phyloP scores from a whole-genome alignment of 2,888 invertebrate genomes.

The Saturnia japonica region DNA sequence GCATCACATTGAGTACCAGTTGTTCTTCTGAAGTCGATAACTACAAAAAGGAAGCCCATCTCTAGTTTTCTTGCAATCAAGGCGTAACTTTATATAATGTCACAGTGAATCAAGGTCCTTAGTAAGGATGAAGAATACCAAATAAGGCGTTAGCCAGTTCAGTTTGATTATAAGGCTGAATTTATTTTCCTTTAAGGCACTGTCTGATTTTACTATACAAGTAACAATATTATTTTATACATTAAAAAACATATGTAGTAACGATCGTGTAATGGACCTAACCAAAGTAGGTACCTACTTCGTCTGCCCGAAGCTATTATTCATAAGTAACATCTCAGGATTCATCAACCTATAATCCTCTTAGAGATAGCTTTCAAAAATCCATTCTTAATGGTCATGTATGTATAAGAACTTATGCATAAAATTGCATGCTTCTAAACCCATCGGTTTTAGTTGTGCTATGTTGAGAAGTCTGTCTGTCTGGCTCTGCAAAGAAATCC shows the following conservation, averaged over 20 bases:
- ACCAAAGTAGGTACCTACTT: too few species aligned
- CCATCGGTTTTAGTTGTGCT: too few species aligned
- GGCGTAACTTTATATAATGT: constrained; percentile 14
- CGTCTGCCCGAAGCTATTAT: too few species aligned
- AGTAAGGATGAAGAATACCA: constrained; percentile 19
- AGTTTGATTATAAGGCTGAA: constrained; percentile 11
- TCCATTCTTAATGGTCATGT: too few species aligned
- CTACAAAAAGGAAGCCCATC: background rate
- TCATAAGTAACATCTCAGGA: too few species aligned
- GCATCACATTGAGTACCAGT: background rate
- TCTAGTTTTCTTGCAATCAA: constrained; percentile 13
- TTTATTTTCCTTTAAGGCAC: constrained; percentile 1
- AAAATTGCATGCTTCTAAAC: too few species aligned
- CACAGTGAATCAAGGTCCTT: constrained; percentile 17
- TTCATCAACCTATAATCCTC: too few species aligned
- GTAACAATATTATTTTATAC: background rate
- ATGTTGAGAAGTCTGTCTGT: too few species aligned
- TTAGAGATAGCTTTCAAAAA: too few species aligned
- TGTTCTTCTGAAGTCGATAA: background rate
- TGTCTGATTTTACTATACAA: background rate
- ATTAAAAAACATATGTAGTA: background rate
- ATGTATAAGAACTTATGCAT: too few species aligned
- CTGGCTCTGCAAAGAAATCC: too few species aligned
- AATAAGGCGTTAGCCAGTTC: constrained; percentile 11
- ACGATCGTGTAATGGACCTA: background rate